Evolutionary conservation across 2,797 vertebrate genomes (phyloP), one percentile per base, ranked within the genome.

Genomic region (Lithobates pipiens): DNA sequence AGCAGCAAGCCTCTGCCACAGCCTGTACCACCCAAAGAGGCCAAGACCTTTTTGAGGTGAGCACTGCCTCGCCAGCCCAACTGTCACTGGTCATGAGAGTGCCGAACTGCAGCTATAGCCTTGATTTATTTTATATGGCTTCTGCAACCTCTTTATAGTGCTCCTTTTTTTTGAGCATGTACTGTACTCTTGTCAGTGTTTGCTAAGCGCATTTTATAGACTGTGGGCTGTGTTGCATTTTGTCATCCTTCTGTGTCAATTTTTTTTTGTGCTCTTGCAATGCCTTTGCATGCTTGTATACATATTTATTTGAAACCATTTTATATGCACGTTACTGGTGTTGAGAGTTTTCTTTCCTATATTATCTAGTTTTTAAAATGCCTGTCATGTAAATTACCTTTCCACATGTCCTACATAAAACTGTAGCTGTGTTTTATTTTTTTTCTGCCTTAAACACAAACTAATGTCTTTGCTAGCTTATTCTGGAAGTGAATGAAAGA

Each of bases 11-110:
- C 97, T 95, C 97, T 98, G 87, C 97, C 96, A 95, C 97, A 96
- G 92, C 96, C 97, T 94, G 89, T 97, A 95, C 97, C 96, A 95
- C 96, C 96, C 93, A 97, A 97, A 96, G 97, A 99, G 94, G 93
- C 97, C 96, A 99, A 98, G 97, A 96, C 96, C 92, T 96, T 97
- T 96, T 96, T 96, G 98, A 99, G 98, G 98, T 99, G 97, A 99
- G 98, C 96, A 91, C 88, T 85, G 91, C 93, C 96, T 96, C 92
- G 95, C 94, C 93, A 93, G 34, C 67, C 68, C 63, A 36, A 42
- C 32, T 63, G 81, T 72, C 23, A 57, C 70, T 87, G 80, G 80
- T 83, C 76, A 57, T 78, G 69, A 78, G 78, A 90, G 87, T 88
- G 86, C 89, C 87, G 87, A 89, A 89, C 87, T 92, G 89, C 73